Evolutionary conservation across 1,140 invertebrate genomes (phyloP), one percentile per base, ranked within the genome.

Genomic region (Bicyclus anynana): DNA sequence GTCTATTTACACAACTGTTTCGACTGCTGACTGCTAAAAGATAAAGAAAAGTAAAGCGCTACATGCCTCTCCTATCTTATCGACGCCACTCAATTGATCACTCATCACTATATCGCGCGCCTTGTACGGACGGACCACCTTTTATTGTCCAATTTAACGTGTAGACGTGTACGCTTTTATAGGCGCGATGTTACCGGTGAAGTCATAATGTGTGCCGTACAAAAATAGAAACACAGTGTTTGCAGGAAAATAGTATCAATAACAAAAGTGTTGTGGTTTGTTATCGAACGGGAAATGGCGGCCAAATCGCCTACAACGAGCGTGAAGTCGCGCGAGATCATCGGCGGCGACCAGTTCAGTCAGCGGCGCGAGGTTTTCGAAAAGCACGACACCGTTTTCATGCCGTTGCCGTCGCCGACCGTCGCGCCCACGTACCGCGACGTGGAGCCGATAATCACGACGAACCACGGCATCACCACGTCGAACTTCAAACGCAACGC

Each of bases 231-330:
- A 71, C 63, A 79, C 74, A 75, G 75, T 79, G 83, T 82, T 83
- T 82, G 71, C 76, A 87, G 83, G 84, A 86, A 87, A 87, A 87
- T 84, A 80, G 81, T 78, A 78, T 80, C 74, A 84, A 84, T 80
- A 84, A 84, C 76, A 81, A 74, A 69, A 82, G 80, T 85, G 80
- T 77, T 87, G 84, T 76, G 82, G 82, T 85, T 83, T 84, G 74
- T 84, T 78, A 84, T 84, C 76, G 75, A 77, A 74, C 80, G 81
- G n/a, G 79, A 82, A 84, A 87, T 87, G 84, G 71, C 74, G 59
- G 75, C 80, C 51, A 84, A 82, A 82, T 88, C 85, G 77, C 85
- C 85, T 71, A 87, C 84, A 54, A 73, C 73, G 26, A 87, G 82
- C 70, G 75, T 88, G 61, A 84, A 76, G 72, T 85, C 77, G 74